Percentiles rank a stretch among this genome's conserved stretches.
Conservation (phyloP, 2,888 invertebrate genomes). For the Petrolisthes cinctipes region DNA sequence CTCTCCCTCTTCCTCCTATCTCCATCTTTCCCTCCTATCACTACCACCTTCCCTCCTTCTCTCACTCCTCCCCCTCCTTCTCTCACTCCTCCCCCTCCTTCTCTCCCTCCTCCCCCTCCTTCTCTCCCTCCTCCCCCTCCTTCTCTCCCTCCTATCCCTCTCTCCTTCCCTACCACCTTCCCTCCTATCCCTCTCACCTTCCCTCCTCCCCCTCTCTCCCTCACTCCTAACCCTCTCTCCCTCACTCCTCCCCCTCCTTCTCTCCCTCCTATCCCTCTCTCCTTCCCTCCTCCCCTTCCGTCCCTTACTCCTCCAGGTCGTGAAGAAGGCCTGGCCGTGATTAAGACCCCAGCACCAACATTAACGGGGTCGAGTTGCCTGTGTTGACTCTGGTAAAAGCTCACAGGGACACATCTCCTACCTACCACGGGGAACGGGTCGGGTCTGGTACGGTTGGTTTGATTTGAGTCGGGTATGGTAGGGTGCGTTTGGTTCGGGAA, state of each 20-base stretch:
- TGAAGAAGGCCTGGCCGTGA: too few relatives aligned
- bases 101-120: background rate
- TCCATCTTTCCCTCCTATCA: background rate
- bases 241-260: background rate
- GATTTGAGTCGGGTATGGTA: too few relatives aligned
- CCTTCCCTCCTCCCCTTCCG: background rate
- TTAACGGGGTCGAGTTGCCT: too few relatives aligned
- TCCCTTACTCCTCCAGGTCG: background rate
- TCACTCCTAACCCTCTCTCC: background rate
- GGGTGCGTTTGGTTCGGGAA: too few relatives aligned
- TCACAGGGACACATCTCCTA: too few relatives aligned
- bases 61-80: background rate
- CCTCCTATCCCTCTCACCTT: background rate
- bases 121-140: background rate
- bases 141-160: background rate
- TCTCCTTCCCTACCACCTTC: background rate
- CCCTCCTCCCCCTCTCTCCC: background rate
- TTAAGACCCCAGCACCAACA: too few relatives aligned
- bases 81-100: background rate
- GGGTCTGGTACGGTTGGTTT: too few relatives aligned
- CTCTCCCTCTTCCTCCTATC: background rate
- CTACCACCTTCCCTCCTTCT: background rate
- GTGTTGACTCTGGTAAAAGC: too few relatives aligned
- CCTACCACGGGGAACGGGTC: too few relatives aligned
- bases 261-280: background rate